Conservation (phyloP, 2,888 invertebrate genomes). For the Apamea crenata region DNA sequence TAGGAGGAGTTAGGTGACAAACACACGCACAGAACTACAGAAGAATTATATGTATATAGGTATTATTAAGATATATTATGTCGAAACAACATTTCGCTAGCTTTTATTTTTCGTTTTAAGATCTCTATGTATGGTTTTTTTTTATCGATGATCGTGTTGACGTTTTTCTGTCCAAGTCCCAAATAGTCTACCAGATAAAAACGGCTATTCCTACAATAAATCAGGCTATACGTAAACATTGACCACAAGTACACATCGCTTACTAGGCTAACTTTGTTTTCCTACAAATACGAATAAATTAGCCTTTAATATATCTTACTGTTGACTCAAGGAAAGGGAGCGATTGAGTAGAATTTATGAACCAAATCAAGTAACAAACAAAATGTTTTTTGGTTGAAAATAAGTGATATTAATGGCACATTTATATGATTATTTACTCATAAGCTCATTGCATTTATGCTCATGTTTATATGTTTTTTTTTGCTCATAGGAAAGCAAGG, state of each 20-base stretch:
- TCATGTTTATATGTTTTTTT: no score
- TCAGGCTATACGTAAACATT: constrained; percentile 44
- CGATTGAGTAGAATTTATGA: constrained; percentile 55
- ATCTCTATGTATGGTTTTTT: neutral
- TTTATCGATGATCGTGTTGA: neutral
- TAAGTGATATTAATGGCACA: neutral
- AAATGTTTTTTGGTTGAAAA: constrained; percentile 22
- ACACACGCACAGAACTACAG: no score
- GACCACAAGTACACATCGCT: constrained; percentile 50
- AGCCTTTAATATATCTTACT: constrained; percentile 47
- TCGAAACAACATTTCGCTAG: neutral
- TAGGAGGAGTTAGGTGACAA: no score
- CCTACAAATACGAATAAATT: constrained; percentile 63
- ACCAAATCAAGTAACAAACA: constrained; percentile 54
- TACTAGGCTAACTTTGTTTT: constrained; percentile 53
- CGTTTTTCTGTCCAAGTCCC: neutral
- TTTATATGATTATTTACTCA: neutral
- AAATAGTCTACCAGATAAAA: neutral
- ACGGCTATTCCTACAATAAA: constrained; percentile 44
- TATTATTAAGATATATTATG: no score
- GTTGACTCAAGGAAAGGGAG: constrained; percentile 41
- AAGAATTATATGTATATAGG: no score
- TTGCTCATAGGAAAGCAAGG: neutral
- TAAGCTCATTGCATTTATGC: no score
- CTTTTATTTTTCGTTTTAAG: no score